Percentiles rank a stretch among this genome's conserved stretches.
These are phyloP conservation scores for Cataglyphis altisquamis DNA, from an alignment of 2,888 invertebrate genomes.

Conservation along the genomic window DNA sequence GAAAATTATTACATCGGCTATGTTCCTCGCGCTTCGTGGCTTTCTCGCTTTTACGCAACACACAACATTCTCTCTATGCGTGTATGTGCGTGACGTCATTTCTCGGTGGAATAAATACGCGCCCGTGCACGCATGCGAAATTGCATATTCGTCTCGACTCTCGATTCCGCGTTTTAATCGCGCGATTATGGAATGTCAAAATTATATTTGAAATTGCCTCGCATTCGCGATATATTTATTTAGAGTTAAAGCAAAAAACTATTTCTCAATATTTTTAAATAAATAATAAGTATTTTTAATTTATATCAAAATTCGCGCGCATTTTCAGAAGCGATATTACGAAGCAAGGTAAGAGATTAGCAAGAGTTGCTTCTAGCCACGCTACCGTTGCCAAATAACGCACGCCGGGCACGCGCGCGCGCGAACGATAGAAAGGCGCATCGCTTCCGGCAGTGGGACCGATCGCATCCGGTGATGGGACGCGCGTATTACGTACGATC, in stretches of 20 bases:
- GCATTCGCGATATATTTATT: neutral
- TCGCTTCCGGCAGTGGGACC: conserved; percentile 71
- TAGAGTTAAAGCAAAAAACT: neutral
- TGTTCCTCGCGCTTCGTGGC: conserved; percentile 8
- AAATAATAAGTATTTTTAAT: neutral
- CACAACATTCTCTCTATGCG: neutral
- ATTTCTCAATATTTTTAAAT: neutral
- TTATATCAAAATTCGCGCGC: neutral
- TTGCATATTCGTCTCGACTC: neutral
- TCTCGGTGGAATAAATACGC: conserved; percentile 38
- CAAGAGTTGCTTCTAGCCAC: neutral
- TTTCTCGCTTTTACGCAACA: conserved; percentile 6
- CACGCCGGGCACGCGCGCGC: conserved; percentile 48
- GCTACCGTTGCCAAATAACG: conserved; percentile 34
- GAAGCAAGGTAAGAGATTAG: neutral
- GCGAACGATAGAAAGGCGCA: conserved; percentile 42
- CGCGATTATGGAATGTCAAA: neutral
- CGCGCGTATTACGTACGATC: conserved; percentile 63
- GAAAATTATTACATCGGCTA: conserved; percentile 28
- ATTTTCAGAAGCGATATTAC: neutral
- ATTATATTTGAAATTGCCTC: neutral
- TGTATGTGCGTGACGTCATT: conserved; percentile 37
- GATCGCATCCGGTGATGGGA: conserved; percentile 72
- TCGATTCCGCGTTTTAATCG: conserved; percentile 3
- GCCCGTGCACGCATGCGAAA: neutral